Percentiles rank a stretch among this genome's conserved stretches.
phyloP scores from a whole-genome alignment of 2,888 invertebrate genomes.

The Escarpia spicata region DNA sequence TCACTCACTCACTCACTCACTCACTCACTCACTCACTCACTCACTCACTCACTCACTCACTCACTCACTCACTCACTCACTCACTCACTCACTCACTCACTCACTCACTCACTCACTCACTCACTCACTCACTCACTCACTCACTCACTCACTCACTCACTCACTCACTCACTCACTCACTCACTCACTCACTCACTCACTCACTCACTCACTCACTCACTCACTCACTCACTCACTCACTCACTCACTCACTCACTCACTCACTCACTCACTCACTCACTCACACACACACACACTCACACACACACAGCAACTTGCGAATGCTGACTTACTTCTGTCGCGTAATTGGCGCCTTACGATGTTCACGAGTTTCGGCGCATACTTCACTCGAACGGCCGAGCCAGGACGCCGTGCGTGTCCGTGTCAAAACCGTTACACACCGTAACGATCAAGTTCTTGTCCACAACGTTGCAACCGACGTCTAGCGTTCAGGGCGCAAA shows the following conservation, averaged over 20 bases:
- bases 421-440: not conserved
- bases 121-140: not conserved
- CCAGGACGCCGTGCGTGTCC: not conserved
- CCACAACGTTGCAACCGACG: not conserved
- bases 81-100: not conserved
- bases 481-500: not conserved
- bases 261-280: not conserved
- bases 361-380: not conserved
- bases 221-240: not conserved
- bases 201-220: slow-evolving; percentile 1
- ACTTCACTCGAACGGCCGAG: not conserved
- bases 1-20: slow-evolving; percentile 4
- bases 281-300: not conserved
- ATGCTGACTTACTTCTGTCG: not conserved
- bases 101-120: not conserved
- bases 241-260: not conserved
- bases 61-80: slow-evolving; percentile 4
- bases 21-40: not conserved
- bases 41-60: not conserved
- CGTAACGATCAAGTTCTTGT: not conserved
- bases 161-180: not conserved
- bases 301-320: not conserved
- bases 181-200: not conserved
- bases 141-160: not conserved
- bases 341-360: not conserved